Conservation (phyloP, 2,113 vertebrate species). For the Osmerus eperlanus region DNA sequence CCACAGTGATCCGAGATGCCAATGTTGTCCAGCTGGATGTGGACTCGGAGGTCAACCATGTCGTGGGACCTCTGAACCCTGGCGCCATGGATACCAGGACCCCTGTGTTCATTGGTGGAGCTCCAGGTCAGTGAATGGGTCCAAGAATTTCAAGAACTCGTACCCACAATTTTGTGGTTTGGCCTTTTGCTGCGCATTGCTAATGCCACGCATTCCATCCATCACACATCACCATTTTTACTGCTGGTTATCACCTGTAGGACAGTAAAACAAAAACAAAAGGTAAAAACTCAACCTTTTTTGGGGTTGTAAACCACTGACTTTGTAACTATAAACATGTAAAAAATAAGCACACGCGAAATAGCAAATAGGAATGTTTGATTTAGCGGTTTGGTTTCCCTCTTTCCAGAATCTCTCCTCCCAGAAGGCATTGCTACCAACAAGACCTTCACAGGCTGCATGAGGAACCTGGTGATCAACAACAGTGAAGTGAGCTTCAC, state of each 20-base stretch:
- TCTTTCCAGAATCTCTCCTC: constrained; percentile 76
- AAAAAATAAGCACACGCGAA: not conserved
- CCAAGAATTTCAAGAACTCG: not conserved
- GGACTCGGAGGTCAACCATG: constrained; percentile 88
- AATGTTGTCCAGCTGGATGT: constrained; percentile 89
- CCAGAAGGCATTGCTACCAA: constrained; percentile 71
- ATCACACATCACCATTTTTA: too few species aligned
- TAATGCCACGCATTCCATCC: too few species aligned
- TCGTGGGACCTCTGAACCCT: constrained; percentile 79
- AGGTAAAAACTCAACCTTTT: too few species aligned
- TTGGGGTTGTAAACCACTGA: too few species aligned
- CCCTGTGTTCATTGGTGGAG: constrained; percentile 89
- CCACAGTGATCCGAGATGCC: constrained; percentile 83
- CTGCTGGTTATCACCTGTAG: too few species aligned
- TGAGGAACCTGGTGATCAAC: constrained; percentile 86
- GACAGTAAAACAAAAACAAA: too few species aligned
- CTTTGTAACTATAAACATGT: too few species aligned
- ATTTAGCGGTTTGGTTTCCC: not conserved
- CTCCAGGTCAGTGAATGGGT: constrained; percentile 77
- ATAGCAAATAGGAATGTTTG: not conserved
- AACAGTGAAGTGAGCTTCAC: constrained; percentile 81
- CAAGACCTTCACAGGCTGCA: constrained; percentile 84
- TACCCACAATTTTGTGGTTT: not conserved
- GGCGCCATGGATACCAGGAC: constrained; percentile 67
- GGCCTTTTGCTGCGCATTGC: too few species aligned